These are phyloP conservation scores for Spilogale gracilis DNA, from an alignment of 2,113 vertebrate genomes.

Conservation along the genomic window DNA sequence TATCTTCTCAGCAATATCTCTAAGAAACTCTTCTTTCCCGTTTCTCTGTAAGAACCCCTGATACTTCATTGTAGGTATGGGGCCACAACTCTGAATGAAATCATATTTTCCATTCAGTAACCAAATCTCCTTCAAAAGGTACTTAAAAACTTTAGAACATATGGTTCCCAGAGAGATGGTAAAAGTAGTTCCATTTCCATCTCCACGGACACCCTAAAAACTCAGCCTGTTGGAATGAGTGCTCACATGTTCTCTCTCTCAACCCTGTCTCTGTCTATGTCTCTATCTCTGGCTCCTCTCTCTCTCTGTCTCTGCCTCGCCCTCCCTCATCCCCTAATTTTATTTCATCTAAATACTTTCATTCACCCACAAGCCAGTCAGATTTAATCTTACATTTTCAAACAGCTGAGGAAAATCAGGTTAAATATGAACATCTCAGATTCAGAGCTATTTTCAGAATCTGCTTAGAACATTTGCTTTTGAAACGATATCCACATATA, in stretches of 20 bases:
- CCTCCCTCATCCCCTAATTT: neutral
- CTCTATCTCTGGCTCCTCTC: neutral
- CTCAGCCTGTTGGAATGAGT: neutral
- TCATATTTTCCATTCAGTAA: slow-evolving; percentile 46
- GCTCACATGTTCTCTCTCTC: neutral
- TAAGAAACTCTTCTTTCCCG: neutral
- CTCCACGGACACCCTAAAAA: neutral
- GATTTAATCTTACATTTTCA: neutral
- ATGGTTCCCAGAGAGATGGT: neutral
- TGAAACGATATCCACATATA: neutral
- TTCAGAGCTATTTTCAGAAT: slow-evolving; percentile 5
- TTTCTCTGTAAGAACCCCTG: neutral
- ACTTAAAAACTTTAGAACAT: neutral
- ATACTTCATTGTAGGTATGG: neutral
- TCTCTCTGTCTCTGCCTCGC: neutral
- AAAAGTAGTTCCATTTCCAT: neutral
- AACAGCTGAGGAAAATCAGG: neutral
- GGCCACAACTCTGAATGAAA: neutral
- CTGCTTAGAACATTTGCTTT: slow-evolving; percentile 11
- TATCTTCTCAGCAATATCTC: neutral
- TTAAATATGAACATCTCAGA: neutral
- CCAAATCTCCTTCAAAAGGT: neutral
- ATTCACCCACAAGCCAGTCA: neutral
- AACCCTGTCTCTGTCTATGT: neutral
- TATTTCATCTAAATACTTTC: neutral